A percentile compares a stretch with the other conserved stretches of the same genome.
phyloP scores from a whole-genome alignment of 2,113 vertebrate species.

The Crotalus tigris region DNA sequence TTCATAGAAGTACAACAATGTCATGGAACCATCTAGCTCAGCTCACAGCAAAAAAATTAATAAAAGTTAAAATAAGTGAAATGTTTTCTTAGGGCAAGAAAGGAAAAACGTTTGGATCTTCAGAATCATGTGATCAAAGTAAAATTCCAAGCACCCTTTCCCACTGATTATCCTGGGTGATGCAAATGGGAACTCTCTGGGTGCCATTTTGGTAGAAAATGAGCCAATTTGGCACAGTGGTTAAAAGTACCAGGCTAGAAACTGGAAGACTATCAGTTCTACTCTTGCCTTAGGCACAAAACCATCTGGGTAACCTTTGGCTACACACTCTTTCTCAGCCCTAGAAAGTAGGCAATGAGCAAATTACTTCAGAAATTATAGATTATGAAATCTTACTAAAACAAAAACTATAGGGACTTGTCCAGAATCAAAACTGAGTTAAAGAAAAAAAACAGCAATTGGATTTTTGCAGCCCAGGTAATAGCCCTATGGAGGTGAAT shows the following conservation, averaged over 20 bases:
- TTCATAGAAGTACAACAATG: neutral
- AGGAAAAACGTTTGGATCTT: neutral
- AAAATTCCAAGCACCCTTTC: neutral
- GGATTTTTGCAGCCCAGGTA: neutral
- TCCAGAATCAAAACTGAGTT: neutral
- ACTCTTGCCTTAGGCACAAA: neutral
- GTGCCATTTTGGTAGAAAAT: neutral
- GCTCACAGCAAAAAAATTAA: neutral
- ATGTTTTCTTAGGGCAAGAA: neutral
- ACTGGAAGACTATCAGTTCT: neutral
- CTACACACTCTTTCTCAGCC: neutral
- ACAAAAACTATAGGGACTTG: neutral
- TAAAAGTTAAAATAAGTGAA: neutral
- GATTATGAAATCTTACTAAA: neutral
- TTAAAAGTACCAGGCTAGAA: neutral
- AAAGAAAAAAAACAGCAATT: neutral
- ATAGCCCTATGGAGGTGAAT: neutral
- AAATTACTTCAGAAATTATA: neutral
- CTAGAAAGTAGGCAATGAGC: neutral
- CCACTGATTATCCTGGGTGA: neutral
- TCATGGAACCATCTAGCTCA: neutral
- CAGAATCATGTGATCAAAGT: neutral
- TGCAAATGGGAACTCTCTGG: neutral
- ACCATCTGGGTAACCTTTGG: neutral
- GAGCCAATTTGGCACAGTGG: neutral